Percentiles rank a stretch among this genome's conserved stretches.
phyloP scores from a whole-genome alignment of 2,888 invertebrate genomes.

The Ashinkailepas kermadecensis region DNA sequence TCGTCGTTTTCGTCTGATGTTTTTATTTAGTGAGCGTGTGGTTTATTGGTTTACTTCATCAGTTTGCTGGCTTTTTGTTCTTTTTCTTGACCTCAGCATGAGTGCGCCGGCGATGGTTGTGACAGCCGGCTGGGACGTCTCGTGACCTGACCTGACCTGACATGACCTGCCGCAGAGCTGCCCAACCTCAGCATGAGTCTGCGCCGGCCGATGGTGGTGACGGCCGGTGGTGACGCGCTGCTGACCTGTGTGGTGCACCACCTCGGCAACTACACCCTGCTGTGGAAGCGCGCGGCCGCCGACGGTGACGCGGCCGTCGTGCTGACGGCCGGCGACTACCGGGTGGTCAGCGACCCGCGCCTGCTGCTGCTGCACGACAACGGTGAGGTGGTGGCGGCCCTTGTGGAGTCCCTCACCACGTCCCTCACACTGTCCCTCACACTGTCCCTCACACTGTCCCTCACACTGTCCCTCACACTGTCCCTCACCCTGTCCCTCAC shows the following conservation, averaged over 20 bases:
- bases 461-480: no score
- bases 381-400: constrained; percentile 48
- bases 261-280: constrained; percentile 61
- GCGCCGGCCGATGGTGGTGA: constrained; percentile 25
- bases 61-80: no score
- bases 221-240: constrained; percentile 66
- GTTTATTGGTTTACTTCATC: no score
- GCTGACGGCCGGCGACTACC: constrained; percentile 64
- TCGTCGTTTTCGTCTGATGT: no score
- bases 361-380: constrained; percentile 67
- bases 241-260: constrained; percentile 71
- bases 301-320: constrained; percentile 46
- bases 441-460: no score
- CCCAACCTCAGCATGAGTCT: constrained; percentile 28
- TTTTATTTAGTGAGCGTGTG: no score
- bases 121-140: constrained; percentile 63
- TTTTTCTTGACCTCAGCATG: constrained; percentile 25
- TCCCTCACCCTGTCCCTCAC: no score
- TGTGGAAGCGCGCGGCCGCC: constrained; percentile 49
- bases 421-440: no score
- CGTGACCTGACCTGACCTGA: constrained; percentile 56
- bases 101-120: constrained; percentile 26
- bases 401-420: no score
- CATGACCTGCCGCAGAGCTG: not conserved
- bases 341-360: constrained; percentile 66